These are phyloP conservation scores for Nycticryphes semicollaris DNA, from an alignment of 2,113 vertebrate species.

Conservation along the genomic window DNA sequence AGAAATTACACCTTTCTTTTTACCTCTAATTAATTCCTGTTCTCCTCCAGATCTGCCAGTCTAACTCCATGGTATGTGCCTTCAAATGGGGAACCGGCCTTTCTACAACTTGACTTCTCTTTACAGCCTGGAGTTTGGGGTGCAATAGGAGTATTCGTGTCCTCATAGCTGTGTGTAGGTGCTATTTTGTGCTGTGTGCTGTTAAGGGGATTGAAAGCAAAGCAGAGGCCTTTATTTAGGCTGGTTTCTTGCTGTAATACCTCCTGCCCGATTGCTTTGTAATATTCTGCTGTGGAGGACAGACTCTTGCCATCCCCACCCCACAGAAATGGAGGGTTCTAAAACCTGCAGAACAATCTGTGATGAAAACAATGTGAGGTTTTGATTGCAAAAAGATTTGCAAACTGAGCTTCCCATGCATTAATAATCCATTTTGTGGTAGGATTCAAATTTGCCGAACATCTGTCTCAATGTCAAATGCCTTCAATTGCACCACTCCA, in stretches of 20 bases:
- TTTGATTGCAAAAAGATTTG: not conserved
- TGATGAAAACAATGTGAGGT: not conserved
- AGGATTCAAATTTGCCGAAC: not conserved
- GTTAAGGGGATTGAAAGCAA: not conserved
- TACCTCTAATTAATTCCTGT: not conserved
- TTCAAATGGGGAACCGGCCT: not conserved
- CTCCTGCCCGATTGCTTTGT: not conserved
- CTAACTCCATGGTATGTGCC: not conserved
- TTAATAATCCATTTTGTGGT: not conserved
- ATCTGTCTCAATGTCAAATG: not conserved
- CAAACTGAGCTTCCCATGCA: not conserved
- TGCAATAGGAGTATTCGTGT: not conserved
- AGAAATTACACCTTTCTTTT: not conserved
- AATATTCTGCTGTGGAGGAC: not conserved
- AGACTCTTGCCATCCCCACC: not conserved
- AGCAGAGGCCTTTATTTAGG: not conserved
- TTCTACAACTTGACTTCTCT: not conserved
- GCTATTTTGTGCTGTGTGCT: not conserved
- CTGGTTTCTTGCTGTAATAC: not conserved
- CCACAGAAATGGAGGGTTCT: not conserved
- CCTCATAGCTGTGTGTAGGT: not conserved
- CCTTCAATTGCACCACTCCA: not conserved
- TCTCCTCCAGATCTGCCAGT: not conserved
- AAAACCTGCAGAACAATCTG: not conserved
- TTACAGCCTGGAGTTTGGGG: not conserved